Evolutionary conservation across 2,797 vertebrate genomes (phyloP), one percentile per base, ranked within the genome.

Genomic region (Sciurus vulgaris): DNA sequence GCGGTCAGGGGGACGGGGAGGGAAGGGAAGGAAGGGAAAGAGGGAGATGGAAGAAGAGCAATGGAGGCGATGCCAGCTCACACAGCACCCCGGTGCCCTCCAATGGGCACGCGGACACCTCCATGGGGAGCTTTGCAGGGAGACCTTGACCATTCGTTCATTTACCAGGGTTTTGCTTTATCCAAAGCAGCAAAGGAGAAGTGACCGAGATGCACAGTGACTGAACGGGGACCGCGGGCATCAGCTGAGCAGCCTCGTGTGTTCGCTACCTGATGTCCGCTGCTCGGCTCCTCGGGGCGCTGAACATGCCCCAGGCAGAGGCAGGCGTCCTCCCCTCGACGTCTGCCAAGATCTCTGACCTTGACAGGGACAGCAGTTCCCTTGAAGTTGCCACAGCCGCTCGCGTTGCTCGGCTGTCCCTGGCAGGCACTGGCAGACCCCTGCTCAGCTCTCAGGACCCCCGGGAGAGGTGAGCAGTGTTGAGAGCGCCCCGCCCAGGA

Each of bases 401-500:
- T 51, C 67, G 15, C 94, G 89, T 87, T 91, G 89, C 84, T 69
- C 84, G 74, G 74, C 79, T 96, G 22, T 24, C 44, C 67, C 18
- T 70, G 17, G 49, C 14, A 0, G 91, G 41, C 5, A 15, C 33
- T 24, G 3, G 15, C 63, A 82, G 69, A 88, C 54, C 51, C 63
- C 41, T 93, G n/a, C 78, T 59, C 10, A 54, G 30, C 74, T 83
- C 74, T 70, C 77, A 18, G 35, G 82, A 20, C n/a, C 69, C 7
- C 24, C 22, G 41, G 41, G 0, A 0, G 65, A 92, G 18, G 0
- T 15, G 3, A 13, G 9, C 8, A 30, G 33, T 0, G 2, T 13
- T 5, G 74, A 83, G 26, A 67, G 28, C 47, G 54, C 15, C 22
- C 44, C 7, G 28, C 51, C 28, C 41, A 47, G 76, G 56, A 86